Evolutionary conservation across 2,797 vertebrate genomes (phyloP), one percentile per base, ranked within the genome.

Genomic region (Ceryle rudis): DNA sequence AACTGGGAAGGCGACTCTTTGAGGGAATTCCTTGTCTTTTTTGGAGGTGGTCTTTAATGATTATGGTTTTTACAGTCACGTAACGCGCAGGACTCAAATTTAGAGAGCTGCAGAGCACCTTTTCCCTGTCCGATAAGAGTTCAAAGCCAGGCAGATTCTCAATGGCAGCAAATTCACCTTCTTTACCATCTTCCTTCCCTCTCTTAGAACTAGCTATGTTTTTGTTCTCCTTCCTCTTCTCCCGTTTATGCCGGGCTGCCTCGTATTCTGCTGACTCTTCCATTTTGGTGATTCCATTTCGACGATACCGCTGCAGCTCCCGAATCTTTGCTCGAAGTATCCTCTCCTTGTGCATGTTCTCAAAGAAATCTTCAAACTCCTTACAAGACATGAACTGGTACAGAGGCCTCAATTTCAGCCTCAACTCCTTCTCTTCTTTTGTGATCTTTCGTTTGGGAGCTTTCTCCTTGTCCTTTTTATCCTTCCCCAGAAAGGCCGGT

Each of bases 381-480:
- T 99, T 98, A 69, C 98, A 99, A 6, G 99, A 99, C 99, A 99
- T 99, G 95, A 99, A 99, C 98, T 99, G 99, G 86, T 99, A 99
- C 28, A 99, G 98, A 1, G 98, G 98, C 90, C 99, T 97, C 90
- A 99, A 96, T 85, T 99, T 98, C 29, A 98, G 96, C 88, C 99
- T 98, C 98, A 99, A 95, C 89, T 99, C 99, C 91, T 99, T 99
- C 98, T 99, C 99, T 54, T 99, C 99, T 97, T 99, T 99, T 4
- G 98, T 98, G 95, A 99, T 98, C 98, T 99, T 99, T 12, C 99
- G 98, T 93, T 98, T 99, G 8, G 93, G 91, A 5, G 98, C 93
- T 81, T 98, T 98, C 72, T 99, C 99, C 86, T 98, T 98, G 46
- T 99, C 99, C 75, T 99, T 99, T 95, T 98, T 99, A 78, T 99